Base-by-base conservation (phyloP, 2,888 invertebrate genomes). In the Cerastis rubricosa region DNA sequence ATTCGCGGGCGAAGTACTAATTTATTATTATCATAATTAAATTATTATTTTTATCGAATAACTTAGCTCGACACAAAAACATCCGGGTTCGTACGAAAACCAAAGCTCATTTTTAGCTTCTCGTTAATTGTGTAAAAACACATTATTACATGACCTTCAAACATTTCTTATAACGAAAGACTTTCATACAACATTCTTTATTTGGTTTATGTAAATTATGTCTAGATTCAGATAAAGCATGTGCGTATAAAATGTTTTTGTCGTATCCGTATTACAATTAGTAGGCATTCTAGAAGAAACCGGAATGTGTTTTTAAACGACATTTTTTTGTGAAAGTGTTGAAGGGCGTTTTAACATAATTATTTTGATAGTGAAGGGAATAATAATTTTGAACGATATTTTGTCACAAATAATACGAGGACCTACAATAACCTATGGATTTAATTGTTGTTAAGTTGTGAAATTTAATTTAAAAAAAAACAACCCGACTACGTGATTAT, bases 141-240 rank as follows among this genome's bases (percentile, higher is more conserved):
- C 11, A 47, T 64, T 47, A 25, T 49, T 61, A 14, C 7, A 12
- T 68, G 74, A 78, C 83, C 85, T 81, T 74, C 45, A 71, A 57
- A 71, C 8, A 49, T 71, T 57, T 40, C 49, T 68, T 40, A n/a
- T 12, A 61, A 77, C 40, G 85, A 85, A 85, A 81, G 77, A 57
- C 74, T 85, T 85, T 81, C 85, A 65, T 40, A 65, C 71, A n/a
- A 17, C 85, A 85, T 78, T 85, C 61, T 14, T 63, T 51, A 43
- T 14, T 57, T 77, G 67, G 25, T 70, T 70, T 84, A 35, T 84
- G 1, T 65, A 63, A 73, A 80, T 70, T 84, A 35, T 84, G 1
- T 65, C 67, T 76, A 80, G 51, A 77, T 57, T 45, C 25, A 29
- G 19, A 73, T 66, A 83, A 66, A 83, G 68, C 57, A 40, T 47